Evolutionary conservation across 2,113 vertebrate genomes (phyloP), one percentile per base, ranked within the genome.

Genomic region (Hippocampus guttulatus): DNA sequence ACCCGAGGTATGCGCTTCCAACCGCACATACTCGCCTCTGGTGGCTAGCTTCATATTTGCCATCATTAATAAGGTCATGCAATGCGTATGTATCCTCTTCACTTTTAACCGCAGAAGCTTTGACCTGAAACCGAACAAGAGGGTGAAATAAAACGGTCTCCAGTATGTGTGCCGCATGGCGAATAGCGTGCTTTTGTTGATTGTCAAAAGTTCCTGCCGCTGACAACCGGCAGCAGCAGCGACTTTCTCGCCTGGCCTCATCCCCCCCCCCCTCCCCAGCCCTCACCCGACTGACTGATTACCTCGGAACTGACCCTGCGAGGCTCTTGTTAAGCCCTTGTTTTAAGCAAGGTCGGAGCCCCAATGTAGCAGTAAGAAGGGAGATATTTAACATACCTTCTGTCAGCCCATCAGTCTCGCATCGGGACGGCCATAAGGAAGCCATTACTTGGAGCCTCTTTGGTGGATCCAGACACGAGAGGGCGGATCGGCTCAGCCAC

Each of bases 361-460:
- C 86, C 84, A 63, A 88, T 92, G 90, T 92, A 91, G 89, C 85
- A 87, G 89, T 91, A 87, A 85, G 85, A 88, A 84, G 77, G 84
- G 82, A 87, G 91, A 91, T 91, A 89, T 81, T 90, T 94, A 90
- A 90, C 96, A 95, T 96, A 98, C 95, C 96, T 94, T 90, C 87
- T 91, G 89, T 85, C 86, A 88, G 89, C 91, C 90, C 83, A 81
- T 91, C 87, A 85, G 90, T 95, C 93, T 92, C 93, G 84, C 64
- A 68, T 87, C 70, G 75, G 65, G 68, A 87, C 33, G 82, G 85
- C 91, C 93, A 92, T 93, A 92, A 92, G 91, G 92, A 95, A 95
- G 84, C 89, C 85, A 93, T 93, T 94, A 94, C 77, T 82, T 82
- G 87, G 87, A 92, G 90, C 90, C 89, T 88, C 91, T 87, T 69